Conservation (phyloP, 2,888 invertebrate genomes). For the Lasioglossum vierecki region DNA sequence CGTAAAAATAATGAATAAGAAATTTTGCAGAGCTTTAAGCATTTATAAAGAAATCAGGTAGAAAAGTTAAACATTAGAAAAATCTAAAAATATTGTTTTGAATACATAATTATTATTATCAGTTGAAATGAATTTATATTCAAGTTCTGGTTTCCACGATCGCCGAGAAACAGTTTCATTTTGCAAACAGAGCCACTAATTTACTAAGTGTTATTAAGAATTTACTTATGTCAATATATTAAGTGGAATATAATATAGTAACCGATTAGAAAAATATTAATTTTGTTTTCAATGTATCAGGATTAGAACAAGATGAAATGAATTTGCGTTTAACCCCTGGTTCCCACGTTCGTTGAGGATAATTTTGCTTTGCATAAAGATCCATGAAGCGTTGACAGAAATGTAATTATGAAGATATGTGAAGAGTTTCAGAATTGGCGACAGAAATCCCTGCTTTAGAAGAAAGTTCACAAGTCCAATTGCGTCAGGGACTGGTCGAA, state of each 20-base stretch:
- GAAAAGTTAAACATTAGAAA: too few relatives aligned
- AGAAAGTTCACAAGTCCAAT: conserved; percentile 25
- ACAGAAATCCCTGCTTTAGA: background rate
- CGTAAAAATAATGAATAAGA: background rate
- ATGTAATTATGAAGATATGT: background rate
- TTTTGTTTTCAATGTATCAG: background rate
- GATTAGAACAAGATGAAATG: background rate
- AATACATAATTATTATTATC: background rate
- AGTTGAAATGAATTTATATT: background rate
- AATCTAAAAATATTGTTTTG: background rate
- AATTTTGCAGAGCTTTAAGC: background rate
- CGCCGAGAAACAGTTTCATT: background rate
- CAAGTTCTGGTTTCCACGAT: background rate
- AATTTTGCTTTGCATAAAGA: background rate
- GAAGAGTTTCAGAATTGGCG: background rate
- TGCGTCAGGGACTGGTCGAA: conserved; percentile 37
- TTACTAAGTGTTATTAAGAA: background rate
- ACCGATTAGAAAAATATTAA: background rate
- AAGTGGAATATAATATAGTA: background rate
- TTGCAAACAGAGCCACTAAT: too few relatives aligned
- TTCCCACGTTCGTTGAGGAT: background rate
- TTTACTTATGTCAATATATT: background rate
- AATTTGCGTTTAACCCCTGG: background rate
- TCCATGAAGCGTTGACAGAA: background rate
- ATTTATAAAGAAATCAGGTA: background rate